These are phyloP conservation scores for Lysiphlebus fabarum DNA, from an alignment of 1,140 invertebrate species.

Conservation along the genomic window DNA sequence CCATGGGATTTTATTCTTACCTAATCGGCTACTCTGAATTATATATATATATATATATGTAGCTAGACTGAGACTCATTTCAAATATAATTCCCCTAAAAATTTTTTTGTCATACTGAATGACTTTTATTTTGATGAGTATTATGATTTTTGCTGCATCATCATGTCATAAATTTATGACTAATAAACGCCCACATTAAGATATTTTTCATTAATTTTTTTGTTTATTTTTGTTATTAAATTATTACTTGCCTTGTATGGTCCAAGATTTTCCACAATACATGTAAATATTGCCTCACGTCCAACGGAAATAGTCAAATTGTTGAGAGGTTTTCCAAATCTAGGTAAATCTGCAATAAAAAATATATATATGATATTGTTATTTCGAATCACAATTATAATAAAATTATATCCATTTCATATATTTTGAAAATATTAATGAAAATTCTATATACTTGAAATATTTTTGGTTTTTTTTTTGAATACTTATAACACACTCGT, in stretches of 20 bases:
- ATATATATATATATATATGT: too few species aligned
- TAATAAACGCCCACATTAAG: too few species aligned
- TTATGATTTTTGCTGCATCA: too few species aligned
- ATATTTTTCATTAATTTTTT: background rate
- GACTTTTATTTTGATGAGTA: too few species aligned
- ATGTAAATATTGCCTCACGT: conserved; percentile 74
- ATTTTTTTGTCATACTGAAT: background rate
- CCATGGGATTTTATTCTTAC: conserved; percentile 49
- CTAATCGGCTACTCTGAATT: conserved; percentile 45
- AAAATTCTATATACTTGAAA: too few species aligned
- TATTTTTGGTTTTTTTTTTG: too few species aligned
- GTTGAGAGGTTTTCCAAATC: conserved; percentile 74
- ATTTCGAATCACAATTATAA: too few species aligned
- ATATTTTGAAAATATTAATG: too few species aligned
- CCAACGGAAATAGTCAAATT: conserved; percentile 77
- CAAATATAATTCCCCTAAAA: background rate
- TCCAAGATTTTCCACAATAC: conserved; percentile 74
- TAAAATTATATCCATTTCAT: too few species aligned
- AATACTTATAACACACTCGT: too few species aligned
- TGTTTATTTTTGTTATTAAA: background rate
- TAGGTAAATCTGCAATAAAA: conserved; percentile 61
- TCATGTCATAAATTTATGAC: too few species aligned
- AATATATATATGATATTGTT: too few species aligned
- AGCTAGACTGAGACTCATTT: background rate
- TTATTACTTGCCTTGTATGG: conserved; percentile 67